These are phyloP conservation scores for Chiloscyllium plagiosum DNA, from an alignment of 2,113 vertebrate genomes.

Conservation along the genomic window DNA sequence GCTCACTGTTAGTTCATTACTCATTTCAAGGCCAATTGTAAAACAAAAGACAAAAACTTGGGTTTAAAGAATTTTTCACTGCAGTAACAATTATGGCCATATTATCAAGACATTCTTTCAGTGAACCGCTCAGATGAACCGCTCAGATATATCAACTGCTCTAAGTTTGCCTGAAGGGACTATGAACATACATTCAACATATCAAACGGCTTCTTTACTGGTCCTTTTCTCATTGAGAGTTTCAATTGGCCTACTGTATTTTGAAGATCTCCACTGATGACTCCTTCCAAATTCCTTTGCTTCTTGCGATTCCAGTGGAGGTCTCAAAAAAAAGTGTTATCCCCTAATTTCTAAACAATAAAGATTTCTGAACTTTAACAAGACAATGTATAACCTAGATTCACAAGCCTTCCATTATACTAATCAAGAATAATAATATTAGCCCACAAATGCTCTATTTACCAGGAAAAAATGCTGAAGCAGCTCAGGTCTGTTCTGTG, in stretches of 20 bases:
- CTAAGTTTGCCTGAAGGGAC: not conserved
- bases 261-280: not conserved
- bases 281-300: not conserved
- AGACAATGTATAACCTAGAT: not conserved
- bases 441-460: no score
- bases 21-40: no score
- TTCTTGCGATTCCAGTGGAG: not conserved
- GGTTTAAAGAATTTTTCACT: not conserved
- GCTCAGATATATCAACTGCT: not conserved
- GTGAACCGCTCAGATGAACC: not conserved
- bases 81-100: not conserved
- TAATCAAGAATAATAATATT: not conserved
- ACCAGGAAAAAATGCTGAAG: no score
- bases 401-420: not conserved
- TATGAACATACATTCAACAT: no score
- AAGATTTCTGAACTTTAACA: no score
- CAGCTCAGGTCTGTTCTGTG: no score
- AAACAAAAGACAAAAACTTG: not conserved
- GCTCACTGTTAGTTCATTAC: no score
- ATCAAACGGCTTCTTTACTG: no score
- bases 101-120: not conserved
- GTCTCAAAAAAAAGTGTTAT: not conserved
- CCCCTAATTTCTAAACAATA: not conserved
- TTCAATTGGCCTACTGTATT: not conserved
- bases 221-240: no score